Percentiles rank a stretch among this genome's conserved stretches.
phyloP scores from a whole-genome alignment of 1,140 invertebrate genomes.

The Polypedilum pembai region DNA sequence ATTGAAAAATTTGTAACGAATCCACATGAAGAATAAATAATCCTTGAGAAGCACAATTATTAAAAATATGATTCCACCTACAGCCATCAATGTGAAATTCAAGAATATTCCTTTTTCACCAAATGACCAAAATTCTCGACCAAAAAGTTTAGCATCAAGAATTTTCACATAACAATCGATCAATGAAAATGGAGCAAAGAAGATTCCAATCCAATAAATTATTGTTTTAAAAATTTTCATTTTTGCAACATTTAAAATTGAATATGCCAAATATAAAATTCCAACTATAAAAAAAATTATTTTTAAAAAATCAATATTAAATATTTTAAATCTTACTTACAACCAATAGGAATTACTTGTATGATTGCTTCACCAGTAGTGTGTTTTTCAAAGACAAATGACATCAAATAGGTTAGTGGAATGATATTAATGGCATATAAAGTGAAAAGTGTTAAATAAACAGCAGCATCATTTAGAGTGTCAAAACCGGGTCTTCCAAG shows the following conservation, averaged over 20 bases:
- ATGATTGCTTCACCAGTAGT: constrained; percentile 45
- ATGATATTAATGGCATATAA: constrained; percentile 45
- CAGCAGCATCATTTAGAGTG: constrained; percentile 41
- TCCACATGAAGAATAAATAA: neutral
- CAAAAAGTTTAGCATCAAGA: no score
- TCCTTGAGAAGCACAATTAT: neutral
- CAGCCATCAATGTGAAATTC: neutral
- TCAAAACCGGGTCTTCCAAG: constrained; percentile 50
- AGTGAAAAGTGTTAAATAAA: constrained; percentile 45
- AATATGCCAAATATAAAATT: neutral
- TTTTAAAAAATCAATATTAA: neutral
- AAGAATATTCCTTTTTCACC: neutral
- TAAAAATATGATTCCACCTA: neutral
- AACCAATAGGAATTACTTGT: neutral
- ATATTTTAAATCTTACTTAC: neutral
- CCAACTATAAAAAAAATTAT: constrained; percentile 18
- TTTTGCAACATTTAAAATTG: neutral
- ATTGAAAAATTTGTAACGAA: neutral
- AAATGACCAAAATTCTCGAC: neutral
- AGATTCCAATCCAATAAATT: neutral
- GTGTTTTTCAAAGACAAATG: constrained; percentile 53
- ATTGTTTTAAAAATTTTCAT: neutral
- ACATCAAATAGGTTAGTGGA: constrained; percentile 48
- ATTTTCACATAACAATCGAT: neutral
- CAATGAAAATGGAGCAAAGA: neutral